Evolutionary conservation across 1,140 invertebrate genomes (phyloP).

Genomic region (Drosophila chauvacae): DNA sequence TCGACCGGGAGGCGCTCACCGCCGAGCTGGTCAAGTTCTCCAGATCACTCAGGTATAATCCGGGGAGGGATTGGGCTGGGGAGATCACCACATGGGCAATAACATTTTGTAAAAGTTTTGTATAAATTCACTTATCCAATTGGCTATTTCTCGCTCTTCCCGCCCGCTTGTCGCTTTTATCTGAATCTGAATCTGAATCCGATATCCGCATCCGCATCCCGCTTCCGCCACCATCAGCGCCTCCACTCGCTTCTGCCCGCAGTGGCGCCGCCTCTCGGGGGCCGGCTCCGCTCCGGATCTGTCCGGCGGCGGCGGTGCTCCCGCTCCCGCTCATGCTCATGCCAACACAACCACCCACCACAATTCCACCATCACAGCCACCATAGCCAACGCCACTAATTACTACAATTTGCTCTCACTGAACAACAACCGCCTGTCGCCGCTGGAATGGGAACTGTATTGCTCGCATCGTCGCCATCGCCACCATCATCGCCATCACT

Average conservation of each 20-base stretch:
- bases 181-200: conserved; percentile 4
- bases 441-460: conserved; percentile 50
- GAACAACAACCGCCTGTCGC: conserved; percentile 62
- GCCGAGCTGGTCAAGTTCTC: conserved; percentile 90
- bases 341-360: conserved; percentile 36
- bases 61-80: neutral
- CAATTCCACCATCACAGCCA: conserved; percentile 17
- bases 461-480: conserved; percentile 66
- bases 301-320: conserved; percentile 47
- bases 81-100: conserved; percentile 21
- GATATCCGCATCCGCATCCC: conserved; percentile 35
- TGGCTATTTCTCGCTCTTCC: conserved; percentile 43
- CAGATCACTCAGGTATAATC: conserved; percentile 85
- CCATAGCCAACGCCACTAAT: conserved; percentile 51
- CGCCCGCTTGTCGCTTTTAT: conserved; percentile 27
- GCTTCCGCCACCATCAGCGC: conserved; percentile 43
- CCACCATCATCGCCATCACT: conserved; percentile 62
- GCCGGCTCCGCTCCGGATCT: conserved; percentile 85
- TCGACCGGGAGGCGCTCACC: conserved; percentile 87
- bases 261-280: conserved; percentile 77
- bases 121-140: conserved; percentile 33
- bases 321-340: conserved; percentile 45
- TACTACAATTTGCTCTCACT: conserved; percentile 75
- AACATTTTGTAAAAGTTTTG: conserved; percentile 1
- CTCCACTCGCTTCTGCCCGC: conserved; percentile 78